A percentile compares a stretch with the other conserved stretches of the same genome.
phyloP scores from a whole-genome alignment of 2,113 vertebrate species.

The Xiphophorus hellerii region DNA sequence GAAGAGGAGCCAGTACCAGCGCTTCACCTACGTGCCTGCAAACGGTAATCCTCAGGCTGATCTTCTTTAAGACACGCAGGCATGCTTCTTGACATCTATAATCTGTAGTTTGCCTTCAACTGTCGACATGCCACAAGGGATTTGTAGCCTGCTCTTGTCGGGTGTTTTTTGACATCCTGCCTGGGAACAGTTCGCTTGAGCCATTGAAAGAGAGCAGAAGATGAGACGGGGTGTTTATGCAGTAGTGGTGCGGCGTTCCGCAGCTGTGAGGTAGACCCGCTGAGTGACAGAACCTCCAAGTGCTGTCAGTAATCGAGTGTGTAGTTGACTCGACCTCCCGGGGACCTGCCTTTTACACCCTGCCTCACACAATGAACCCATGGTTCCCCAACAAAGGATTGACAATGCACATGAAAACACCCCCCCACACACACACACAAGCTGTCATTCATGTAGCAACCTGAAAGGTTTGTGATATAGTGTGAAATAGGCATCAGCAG shows the following conservation, averaged over 20 bases:
- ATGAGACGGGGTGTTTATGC: slow-evolving; percentile 72
- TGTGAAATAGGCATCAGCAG: slow-evolving; percentile 47
- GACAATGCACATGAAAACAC: slow-evolving; percentile 13
- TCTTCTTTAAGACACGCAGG: slow-evolving; percentile 10
- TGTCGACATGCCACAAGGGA: slow-evolving; percentile 38
- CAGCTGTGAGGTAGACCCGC: slow-evolving; percentile 65
- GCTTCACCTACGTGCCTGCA: slow-evolving; percentile 95
- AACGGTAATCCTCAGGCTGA: slow-evolving; percentile 83
- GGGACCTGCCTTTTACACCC: slow-evolving; percentile 58
- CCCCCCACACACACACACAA: not conserved
- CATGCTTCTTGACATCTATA: slow-evolving; percentile 24
- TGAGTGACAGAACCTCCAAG: slow-evolving; percentile 76
- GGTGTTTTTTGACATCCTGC: slow-evolving; percentile 18
- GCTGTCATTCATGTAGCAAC: slow-evolving; percentile 67
- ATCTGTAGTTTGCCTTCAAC: slow-evolving; percentile 18
- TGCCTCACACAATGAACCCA: slow-evolving; percentile 44
- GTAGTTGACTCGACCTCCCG: slow-evolving; percentile 55
- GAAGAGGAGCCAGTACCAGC: slow-evolving; percentile 97
- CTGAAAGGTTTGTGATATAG: slow-evolving; percentile 61
- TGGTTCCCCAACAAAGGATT: slow-evolving; percentile 11
- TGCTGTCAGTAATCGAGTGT: slow-evolving; percentile 50
- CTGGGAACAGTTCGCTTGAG: slow-evolving; percentile 21
- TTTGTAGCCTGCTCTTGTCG: slow-evolving; percentile 13
- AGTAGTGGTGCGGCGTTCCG: slow-evolving; percentile 61
- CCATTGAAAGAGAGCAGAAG: slow-evolving; percentile 49